Evolutionary conservation across 2,113 vertebrate species (phyloP).

Genomic region (Podarcis raffonei): DNA sequence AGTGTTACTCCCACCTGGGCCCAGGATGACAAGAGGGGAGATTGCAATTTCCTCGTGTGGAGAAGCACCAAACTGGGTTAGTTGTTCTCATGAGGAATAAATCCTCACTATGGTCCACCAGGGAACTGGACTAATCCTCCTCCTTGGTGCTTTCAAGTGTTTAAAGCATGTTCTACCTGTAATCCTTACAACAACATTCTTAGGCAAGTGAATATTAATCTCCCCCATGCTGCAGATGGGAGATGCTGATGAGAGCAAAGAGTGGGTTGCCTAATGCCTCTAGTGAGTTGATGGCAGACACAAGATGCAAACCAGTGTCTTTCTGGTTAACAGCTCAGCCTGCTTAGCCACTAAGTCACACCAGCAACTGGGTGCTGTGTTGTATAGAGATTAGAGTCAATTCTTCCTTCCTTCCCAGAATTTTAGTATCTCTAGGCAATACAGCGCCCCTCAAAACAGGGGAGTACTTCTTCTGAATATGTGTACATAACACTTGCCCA

Average conservation of each 20-base stretch:
- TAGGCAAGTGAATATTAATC: not conserved
- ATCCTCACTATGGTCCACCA: not conserved
- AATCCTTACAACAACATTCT: not conserved
- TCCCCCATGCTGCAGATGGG: not conserved
- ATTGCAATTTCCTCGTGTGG: not conserved
- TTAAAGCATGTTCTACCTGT: not conserved
- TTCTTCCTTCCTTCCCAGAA: not conserved
- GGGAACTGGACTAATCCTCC: not conserved
- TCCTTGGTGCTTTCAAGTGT: not conserved
- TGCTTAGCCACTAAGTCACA: not conserved
- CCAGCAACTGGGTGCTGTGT: not conserved
- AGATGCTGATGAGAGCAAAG: not conserved
- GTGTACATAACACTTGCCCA: not conserved
- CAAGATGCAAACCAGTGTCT: not conserved
- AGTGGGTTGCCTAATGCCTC: not conserved
- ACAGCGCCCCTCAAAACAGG: not conserved
- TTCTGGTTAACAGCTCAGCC: not conserved
- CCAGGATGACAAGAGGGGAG: too few species aligned
- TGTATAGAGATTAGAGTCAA: not conserved
- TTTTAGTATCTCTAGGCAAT: not conserved
- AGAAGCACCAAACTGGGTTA: not conserved
- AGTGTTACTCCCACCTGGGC: too few species aligned
- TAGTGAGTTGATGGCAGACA: not conserved
- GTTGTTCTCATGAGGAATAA: not conserved
- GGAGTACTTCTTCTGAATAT: not conserved